Evolutionary conservation across 2,113 vertebrate genomes (phyloP).

Genomic region (Nibea albiflora): DNA sequence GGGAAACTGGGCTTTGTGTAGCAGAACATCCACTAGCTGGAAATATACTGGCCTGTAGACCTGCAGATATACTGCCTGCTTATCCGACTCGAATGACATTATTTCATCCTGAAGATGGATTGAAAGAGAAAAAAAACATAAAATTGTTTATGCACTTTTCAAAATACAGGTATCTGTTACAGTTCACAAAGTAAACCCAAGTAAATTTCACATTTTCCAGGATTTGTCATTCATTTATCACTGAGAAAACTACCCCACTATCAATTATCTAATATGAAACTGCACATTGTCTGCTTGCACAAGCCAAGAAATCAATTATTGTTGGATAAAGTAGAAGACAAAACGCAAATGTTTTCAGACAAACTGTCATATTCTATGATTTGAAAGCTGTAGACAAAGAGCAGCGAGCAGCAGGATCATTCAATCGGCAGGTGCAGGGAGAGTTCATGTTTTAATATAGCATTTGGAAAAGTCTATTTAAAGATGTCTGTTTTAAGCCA

Average conservation of each 20-base stretch:
- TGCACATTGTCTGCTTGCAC: neutral
- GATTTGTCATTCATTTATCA: neutral
- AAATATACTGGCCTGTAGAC: slow-evolving; percentile 98
- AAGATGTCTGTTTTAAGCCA: neutral
- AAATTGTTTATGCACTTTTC: neutral
- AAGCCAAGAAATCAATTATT: neutral
- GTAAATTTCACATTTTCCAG: neutral
- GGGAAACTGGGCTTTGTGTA: slow-evolving; percentile 98
- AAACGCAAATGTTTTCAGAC: neutral
- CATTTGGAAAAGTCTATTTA: neutral
- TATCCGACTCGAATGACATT: slow-evolving; percentile 95
- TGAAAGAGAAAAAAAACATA: neutral
- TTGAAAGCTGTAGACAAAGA: neutral
- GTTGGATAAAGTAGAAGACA: neutral
- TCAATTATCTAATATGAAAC: neutral
- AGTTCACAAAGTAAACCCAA: neutral
- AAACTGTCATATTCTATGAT: neutral
- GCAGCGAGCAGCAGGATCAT: neutral
- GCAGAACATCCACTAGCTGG: slow-evolving; percentile 96
- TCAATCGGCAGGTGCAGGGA: neutral
- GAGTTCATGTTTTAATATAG: neutral
- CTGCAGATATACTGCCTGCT: slow-evolving; percentile 96
- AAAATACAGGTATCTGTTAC: neutral
- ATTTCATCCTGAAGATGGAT: slow-evolving; percentile 91
- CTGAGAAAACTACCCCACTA: neutral